Evolutionary conservation across 2,888 invertebrate genomes (phyloP), one percentile per base, ranked within the genome.

Genomic region (Lithophane ornitopus): DNA sequence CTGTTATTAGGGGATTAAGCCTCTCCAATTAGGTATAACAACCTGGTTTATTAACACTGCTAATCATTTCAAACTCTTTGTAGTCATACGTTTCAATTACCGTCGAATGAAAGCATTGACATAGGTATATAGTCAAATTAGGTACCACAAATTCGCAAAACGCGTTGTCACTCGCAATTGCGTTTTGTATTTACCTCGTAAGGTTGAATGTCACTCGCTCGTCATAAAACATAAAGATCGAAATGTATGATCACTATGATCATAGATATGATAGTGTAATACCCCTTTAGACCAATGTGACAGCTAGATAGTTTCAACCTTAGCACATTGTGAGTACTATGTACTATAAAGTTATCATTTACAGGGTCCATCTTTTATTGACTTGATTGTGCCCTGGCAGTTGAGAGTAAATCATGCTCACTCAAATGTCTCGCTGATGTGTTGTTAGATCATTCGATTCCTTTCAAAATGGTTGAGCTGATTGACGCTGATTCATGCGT

Each of bases 1-100:
- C 74, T 81, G 86, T 88, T 88, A 89, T 90, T 88, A 88, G 72
- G 56, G 85, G 85, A 89, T 90, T 90, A 90, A 81, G 84, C 71
- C 68, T 71, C 83, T 78, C 78, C 77, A 86, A 88, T 88, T 87
- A 87, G 73, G 82, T 79, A 74, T 66, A 74, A 85, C 70, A 77
- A 63, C 54, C 58, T 74, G 58, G 46, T 76, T 86, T 81, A 84
- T 84, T 77, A 81, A 76, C 69, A 59, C 52, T 22, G 39, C 46
- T 77, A 74, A 86, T 86, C 59, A 88, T 81, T 87, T 72, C 67
- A 74, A 76, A 74, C 28, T 80, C 62, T 87, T 81, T 71, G 46
- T 54, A 70, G 26, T 56, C 65, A 68, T 39, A 39, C 14, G 49
- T 79, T 59, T 72, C 66, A 70, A 74, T 73, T 61, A 69, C 28